Evolutionary conservation across 2,888 invertebrate species (phyloP), one percentile per base, ranked within the genome.

Genomic region (Acrobasis repandana): DNA sequence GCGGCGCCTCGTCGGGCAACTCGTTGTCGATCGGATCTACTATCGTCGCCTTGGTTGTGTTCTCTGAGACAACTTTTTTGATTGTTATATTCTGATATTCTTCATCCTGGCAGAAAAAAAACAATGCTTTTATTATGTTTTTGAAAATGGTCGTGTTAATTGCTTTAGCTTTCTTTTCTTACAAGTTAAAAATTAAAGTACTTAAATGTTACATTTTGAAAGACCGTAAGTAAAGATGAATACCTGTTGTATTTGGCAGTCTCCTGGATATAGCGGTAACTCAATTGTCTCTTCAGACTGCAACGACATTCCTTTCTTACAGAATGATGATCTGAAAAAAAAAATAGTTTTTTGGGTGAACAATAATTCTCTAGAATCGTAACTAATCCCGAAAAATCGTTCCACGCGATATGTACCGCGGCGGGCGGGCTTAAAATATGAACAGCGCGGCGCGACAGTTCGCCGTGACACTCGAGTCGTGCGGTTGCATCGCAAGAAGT

Each of bases 221-320:
- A 4, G 4, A 28, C 28, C 28, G 28, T 28, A 28, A 28, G 8
- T 28, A 28, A 28, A 8, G 28, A 28, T 28, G 28, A 6, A 43
- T 68, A 94, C 94, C 73, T 92, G 86, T 56, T 94, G 94, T 66
- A 95, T 86, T 78, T 94, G 94, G 77, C 97, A 98, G 71, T 97
- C 95, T 3, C 97, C 97, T 0, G 96, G 94, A 73, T 95, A 94
- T 2, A 98, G 92, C 1, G 95, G 95, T 65, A 97, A 83, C 59
- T 95, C 94, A 1, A 96, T 93, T 0, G 96, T 94, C 61, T 94
- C 93, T 9, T 96, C 96, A 0, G 96, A 95, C 67, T 95, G 94
- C 34, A 98, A 85, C 60, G 95, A 93, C 36, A 97, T 88, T 59
- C 95, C 95, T 68, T 95, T 94, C 70, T 95, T 95, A 79, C 97